Evolutionary conservation across 2,888 invertebrate genomes (phyloP).

Genomic region (Xanthia togata): DNA sequence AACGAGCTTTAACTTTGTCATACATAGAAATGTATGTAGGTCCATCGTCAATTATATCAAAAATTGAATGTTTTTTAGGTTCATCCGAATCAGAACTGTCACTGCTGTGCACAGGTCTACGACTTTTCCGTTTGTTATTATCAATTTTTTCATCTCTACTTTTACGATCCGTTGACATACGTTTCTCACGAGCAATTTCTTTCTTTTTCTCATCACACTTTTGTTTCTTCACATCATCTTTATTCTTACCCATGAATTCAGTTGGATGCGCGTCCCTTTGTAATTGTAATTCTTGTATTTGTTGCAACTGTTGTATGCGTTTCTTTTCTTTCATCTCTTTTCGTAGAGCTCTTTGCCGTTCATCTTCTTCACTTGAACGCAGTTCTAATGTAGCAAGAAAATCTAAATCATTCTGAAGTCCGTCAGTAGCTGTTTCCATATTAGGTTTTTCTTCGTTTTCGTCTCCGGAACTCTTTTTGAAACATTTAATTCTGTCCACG

Average conservation of each 20-base stretch:
- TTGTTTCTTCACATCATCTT: slow-evolving; percentile 85
- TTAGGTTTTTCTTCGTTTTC: slow-evolving; percentile 76
- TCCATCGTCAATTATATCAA: slow-evolving; percentile 96
- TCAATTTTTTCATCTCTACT: slow-evolving; percentile 88
- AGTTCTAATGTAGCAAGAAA: slow-evolving; percentile 91
- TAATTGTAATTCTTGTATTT: slow-evolving; percentile 88
- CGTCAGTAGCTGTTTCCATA: slow-evolving; percentile 75
- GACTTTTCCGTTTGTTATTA: slow-evolving; percentile 83
- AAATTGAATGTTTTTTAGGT: slow-evolving; percentile 97
- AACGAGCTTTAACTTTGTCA: slow-evolving; percentile 98
- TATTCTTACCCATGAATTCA: slow-evolving; percentile 81
- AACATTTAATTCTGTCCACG: slow-evolving; percentile 75
- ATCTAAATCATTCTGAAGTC: slow-evolving; percentile 89
- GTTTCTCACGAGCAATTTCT: slow-evolving; percentile 86
- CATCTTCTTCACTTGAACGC: slow-evolving; percentile 91
- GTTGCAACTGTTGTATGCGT: slow-evolving; percentile 87
- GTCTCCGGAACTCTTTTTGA: slow-evolving; percentile 77
- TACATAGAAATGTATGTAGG: slow-evolving; percentile 99
- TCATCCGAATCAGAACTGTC: slow-evolving; percentile 94
- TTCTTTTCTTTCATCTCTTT: slow-evolving; percentile 91
- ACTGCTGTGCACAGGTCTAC: slow-evolving; percentile 89
- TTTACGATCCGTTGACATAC: slow-evolving; percentile 88
- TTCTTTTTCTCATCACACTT: slow-evolving; percentile 87
- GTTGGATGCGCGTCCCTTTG: slow-evolving; percentile 86
- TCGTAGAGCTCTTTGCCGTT: slow-evolving; percentile 89